Percentiles rank a stretch among this genome's conserved stretches.
These are phyloP conservation scores for Zygothrica quintamaculata DNA, from an alignment of 2,888 invertebrate species.

Conservation along the genomic window DNA sequence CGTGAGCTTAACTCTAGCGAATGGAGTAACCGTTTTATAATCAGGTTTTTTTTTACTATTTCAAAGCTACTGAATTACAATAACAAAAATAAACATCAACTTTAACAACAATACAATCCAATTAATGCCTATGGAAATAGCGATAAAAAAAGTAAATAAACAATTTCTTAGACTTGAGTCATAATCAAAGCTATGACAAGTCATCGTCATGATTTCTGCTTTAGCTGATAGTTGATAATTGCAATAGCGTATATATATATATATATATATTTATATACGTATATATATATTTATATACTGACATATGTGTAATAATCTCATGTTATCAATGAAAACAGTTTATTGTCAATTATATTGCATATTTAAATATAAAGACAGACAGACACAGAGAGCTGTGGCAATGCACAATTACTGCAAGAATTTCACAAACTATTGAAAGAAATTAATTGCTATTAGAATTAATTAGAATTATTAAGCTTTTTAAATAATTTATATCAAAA, in stretches of 20 bases:
- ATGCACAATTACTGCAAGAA: too few relatives aligned
- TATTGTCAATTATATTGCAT: too few relatives aligned
- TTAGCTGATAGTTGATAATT: slow-evolving; percentile 20
- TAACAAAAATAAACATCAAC: slow-evolving; percentile 4
- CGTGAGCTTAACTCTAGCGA: slow-evolving; percentile 3
- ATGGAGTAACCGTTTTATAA: slow-evolving; percentile 18
- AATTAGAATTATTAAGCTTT: too few relatives aligned
- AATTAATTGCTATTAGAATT: too few relatives aligned
- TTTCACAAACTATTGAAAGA: too few relatives aligned
- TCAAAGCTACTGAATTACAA: slow-evolving; percentile 23
- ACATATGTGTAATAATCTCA: too few relatives aligned
- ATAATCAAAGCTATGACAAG: slow-evolving; percentile 24
- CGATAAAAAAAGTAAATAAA: slow-evolving; percentile 44
- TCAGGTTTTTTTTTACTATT: slow-evolving; percentile 33
- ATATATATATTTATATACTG: too few relatives aligned
- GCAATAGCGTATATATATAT: not conserved
- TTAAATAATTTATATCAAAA: too few relatives aligned
- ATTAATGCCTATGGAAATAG: slow-evolving; percentile 1
- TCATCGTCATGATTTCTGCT: slow-evolving; percentile 28
- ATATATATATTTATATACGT: not conserved
- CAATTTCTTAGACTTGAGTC: slow-evolving; percentile 37
- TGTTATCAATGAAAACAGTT: too few relatives aligned
- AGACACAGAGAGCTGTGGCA: too few relatives aligned
- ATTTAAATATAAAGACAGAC: too few relatives aligned
- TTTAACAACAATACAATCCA: too few relatives aligned